A percentile compares a stretch with the other conserved stretches of the same genome.
Evolutionary conservation across 2,797 vertebrate genomes (phyloP).

Genomic region (Falco cherrug): DNA sequence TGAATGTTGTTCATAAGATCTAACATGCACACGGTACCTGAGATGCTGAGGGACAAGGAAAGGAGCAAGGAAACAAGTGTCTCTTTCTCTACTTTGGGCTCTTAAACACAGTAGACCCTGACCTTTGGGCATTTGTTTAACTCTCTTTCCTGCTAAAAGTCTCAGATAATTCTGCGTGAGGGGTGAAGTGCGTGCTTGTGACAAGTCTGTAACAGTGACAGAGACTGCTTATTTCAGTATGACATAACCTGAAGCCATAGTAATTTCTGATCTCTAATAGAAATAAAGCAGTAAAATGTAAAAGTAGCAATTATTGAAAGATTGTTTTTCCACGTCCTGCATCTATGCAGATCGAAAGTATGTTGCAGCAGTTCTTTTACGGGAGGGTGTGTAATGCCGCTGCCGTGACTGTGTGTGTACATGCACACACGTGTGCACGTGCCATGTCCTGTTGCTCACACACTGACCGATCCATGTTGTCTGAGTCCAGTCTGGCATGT

Average conservation of each 20-base stretch:
- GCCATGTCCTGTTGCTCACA: not conserved
- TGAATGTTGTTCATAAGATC: not conserved
- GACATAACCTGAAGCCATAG: not conserved
- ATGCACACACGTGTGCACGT: too few species aligned
- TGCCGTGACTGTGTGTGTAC: fast-evolving
- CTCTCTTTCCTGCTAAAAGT: not conserved
- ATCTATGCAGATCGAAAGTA: not conserved
- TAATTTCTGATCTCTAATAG: not conserved
- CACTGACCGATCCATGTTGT: fast-evolving
- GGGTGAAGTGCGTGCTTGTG: not conserved
- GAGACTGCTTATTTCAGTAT: not conserved
- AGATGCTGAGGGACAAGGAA: not conserved
- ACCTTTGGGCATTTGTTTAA: not conserved
- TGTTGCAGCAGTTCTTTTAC: not conserved
- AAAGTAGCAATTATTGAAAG: not conserved
- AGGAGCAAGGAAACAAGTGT: not conserved
- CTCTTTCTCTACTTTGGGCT: not conserved
- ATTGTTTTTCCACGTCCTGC: not conserved
- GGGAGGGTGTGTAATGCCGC: too few species aligned
- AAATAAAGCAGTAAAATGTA: not conserved
- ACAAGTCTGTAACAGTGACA: not conserved
- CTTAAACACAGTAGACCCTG: not conserved
- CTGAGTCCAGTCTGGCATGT: not conserved
- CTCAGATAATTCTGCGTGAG: not conserved
- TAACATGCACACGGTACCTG: not conserved